Evolutionary conservation across 2,797 vertebrate genomes (phyloP), one percentile per base, ranked within the genome.

Genomic region (Hippoglossus hippoglossus): DNA sequence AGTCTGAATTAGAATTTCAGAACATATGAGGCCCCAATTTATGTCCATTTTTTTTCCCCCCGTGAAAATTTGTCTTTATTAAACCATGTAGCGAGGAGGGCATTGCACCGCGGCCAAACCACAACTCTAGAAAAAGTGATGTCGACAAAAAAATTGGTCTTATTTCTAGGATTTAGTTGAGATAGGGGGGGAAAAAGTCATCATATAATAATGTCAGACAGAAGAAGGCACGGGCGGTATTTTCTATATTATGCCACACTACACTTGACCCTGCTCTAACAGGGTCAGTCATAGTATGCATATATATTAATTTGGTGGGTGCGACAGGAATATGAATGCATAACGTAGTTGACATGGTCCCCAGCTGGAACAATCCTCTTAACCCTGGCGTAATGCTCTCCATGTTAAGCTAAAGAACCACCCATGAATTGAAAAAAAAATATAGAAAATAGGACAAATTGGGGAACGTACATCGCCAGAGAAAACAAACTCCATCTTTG

Each of bases 311-410:
- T 82, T 78, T 77, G n/a, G 56, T 57, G 10, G 47, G 67, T 59
- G 69, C 68, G 71, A 50, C 63, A 82, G 60, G 60, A 64, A 78
- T 74, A 68, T 68, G 61, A 81, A 81, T 83, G 52, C 71, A 82
- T 80, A 77, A 80, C 80, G 80, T 76, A 75, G 75, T n/a, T 64
- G 65, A 77, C 66, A 69, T 56, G 55, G 67, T 73, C 72, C 69
- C 69, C 70, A 36, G 24, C 61, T 77, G 71, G 63, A 84, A 50
- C 21, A 80, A 63, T 60, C 25, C 19, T 63, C 25, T 61, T 68
- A 36, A 64, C 65, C 34, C 25, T 47, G 61, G 5, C 28, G 60
- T 73, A 26, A 69, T 72, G 26, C 65, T 60, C 41, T 60, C 22
- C 36, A 39, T 73, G 46, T 74, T 71, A 51, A 68, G 39, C 51